These are phyloP conservation scores for Ctenodactylus gundi DNA, from an alignment of 2,113 vertebrate genomes.

Conservation along the genomic window DNA sequence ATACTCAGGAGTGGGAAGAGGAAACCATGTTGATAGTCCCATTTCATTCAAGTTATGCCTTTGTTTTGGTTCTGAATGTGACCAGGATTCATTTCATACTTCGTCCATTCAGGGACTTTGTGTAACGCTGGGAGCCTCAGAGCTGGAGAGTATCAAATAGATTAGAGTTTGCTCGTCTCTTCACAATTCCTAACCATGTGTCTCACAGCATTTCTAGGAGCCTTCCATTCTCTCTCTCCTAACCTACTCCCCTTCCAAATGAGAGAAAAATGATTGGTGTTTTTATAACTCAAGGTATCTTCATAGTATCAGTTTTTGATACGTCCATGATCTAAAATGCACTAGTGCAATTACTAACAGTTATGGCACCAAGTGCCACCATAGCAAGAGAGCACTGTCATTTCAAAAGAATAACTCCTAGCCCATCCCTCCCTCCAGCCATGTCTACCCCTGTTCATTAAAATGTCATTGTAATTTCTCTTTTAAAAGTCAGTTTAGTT, in stretches of 20 bases:
- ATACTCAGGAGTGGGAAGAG: conserved; percentile 73
- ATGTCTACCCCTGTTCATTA: neutral
- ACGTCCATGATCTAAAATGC: neutral
- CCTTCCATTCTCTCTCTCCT: neutral
- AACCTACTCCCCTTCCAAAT: neutral
- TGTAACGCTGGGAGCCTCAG: conserved; percentile 24
- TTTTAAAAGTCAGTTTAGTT: conserved; percentile 77
- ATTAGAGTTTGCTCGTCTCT: conserved; percentile 66
- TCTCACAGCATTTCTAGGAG: conserved; percentile 44
- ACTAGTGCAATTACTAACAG: rapidly evolving
- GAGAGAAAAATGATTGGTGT: neutral
- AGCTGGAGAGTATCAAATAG: conserved; percentile 44
- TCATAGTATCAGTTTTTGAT: neutral
- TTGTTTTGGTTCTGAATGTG: conserved; percentile 70
- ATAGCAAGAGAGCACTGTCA: neutral
- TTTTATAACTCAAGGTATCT: neutral
- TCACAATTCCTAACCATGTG: neutral
- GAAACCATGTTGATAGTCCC: conserved; percentile 61
- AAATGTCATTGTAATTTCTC: conserved; percentile 72
- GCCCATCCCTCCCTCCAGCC: conserved; percentile 43
- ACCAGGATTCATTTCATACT: conserved; percentile 51
- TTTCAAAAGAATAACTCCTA: conserved; percentile 31
- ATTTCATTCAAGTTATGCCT: conserved; percentile 65
- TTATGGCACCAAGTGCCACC: rapidly evolving
- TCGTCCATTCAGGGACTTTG: conserved; percentile 49